A percentile compares a stretch with the other conserved stretches of the same genome.
These are phyloP conservation scores for Synergus gifuensis DNA, from an alignment of 2,888 invertebrate species.

Conservation along the genomic window DNA sequence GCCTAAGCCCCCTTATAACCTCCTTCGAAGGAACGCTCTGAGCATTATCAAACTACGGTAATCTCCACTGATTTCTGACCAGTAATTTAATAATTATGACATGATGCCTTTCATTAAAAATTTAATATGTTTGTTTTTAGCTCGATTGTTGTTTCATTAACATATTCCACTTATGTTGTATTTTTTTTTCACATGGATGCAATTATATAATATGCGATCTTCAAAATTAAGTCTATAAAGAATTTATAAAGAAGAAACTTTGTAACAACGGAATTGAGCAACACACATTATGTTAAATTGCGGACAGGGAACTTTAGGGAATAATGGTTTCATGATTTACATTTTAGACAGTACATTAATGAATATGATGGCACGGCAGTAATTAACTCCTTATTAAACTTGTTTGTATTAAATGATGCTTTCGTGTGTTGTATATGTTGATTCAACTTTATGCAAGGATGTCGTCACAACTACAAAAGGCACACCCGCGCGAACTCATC, in stretches of 20 bases:
- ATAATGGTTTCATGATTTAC: no score
- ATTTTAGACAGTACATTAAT: no score
- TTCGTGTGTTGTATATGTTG: background rate
- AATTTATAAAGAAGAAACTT: no score
- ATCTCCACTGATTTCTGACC: slow-evolving; percentile 30
- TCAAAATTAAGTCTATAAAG: no score
- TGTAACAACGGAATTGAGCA: no score
- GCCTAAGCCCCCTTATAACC: slow-evolving; percentile 50
- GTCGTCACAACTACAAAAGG: background rate
- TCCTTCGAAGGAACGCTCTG: slow-evolving; percentile 46
- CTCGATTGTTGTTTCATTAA: background rate
- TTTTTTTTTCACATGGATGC: background rate
- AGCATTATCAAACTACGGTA: slow-evolving; percentile 48
- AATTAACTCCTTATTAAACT: no score
- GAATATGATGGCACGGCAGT: no score
- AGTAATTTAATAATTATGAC: slow-evolving; percentile 41
- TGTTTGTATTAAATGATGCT: no score
- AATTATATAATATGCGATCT: no score
- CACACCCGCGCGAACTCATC: background rate
- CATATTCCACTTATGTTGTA: background rate
- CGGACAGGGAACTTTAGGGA: no score
- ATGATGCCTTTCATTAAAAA: slow-evolving; percentile 28
- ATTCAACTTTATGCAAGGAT: background rate
- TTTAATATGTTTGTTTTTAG: background rate
- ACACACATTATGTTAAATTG: no score